phyloP scores from a whole-genome alignment of 2,888 invertebrate species.

The Protonemura montana region DNA sequence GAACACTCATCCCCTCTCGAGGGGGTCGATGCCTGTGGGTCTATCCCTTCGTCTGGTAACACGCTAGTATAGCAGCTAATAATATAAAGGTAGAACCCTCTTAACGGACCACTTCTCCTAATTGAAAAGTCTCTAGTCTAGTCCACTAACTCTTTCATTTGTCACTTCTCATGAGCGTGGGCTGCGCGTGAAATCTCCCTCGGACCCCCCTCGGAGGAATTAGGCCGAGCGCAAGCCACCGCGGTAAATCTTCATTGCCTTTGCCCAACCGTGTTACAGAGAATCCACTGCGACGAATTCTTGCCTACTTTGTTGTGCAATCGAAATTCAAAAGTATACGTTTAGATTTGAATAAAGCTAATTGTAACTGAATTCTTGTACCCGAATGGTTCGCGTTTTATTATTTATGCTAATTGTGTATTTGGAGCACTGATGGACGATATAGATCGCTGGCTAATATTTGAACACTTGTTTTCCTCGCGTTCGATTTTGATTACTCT shows the following conservation, averaged over 20 bases:
- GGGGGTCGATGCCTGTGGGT: neutral
- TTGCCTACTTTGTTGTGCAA: neutral
- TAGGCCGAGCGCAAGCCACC: neutral
- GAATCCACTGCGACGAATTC: neutral
- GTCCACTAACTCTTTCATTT: conserved; percentile 12
- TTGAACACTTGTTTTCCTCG: neutral
- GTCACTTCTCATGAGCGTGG: conserved; percentile 7
- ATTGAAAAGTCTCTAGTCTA: conserved; percentile 16
- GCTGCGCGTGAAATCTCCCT: neutral
- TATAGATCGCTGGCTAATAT: neutral
- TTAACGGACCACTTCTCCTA: conserved; percentile 17
- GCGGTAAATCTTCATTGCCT: neutral
- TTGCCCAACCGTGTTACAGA: neutral
- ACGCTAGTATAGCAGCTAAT: neutral
- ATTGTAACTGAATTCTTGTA: neutral
- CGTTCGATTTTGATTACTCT: neutral
- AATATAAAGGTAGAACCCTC: neutral
- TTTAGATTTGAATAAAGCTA: neutral
- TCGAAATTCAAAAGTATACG: neutral
- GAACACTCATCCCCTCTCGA: neutral
- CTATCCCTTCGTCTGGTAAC: neutral
- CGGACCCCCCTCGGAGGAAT: neutral
- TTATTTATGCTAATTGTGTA: conserved; percentile 1
- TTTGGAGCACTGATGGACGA: too few species aligned
- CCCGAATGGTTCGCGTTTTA: neutral